Evolutionary conservation across 2,113 vertebrate genomes (phyloP).

Genomic region (Cebidichthys violaceus): DNA sequence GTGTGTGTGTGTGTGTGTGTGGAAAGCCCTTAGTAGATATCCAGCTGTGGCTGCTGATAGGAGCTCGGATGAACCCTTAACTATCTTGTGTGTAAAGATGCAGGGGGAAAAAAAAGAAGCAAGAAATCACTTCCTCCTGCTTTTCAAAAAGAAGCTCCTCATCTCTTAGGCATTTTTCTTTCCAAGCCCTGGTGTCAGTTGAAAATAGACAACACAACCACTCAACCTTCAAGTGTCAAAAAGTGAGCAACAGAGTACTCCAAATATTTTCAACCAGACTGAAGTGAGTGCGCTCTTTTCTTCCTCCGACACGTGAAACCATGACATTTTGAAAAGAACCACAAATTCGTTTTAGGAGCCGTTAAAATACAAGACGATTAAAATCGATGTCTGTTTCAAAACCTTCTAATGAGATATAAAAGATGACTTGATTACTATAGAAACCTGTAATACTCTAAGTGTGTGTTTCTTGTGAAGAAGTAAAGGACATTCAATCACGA

Average conservation of each 20-base stretch:
- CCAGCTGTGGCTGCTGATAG: constrained; percentile 68
- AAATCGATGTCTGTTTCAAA: constrained; percentile 6
- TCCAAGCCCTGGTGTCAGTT: constrained; percentile 20
- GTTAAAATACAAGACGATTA: constrained; percentile 17
- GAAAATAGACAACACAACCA: constrained; percentile 39
- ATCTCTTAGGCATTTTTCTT: constrained; percentile 32
- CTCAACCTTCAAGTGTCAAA: constrained; percentile 54
- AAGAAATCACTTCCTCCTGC: constrained; percentile 37
- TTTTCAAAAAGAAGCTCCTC: constrained; percentile 15
- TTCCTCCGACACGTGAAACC: constrained; percentile 9
- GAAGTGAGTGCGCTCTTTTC: constrained; percentile 9
- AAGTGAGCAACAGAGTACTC: constrained; percentile 18
- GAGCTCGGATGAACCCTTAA: constrained; percentile 62
- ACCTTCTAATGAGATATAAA: background rate
- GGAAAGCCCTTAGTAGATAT: constrained; percentile 50
- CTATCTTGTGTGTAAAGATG: constrained; percentile 59
- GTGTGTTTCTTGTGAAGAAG: background rate
- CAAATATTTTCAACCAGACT: constrained; percentile 30
- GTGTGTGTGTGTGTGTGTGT: constrained; percentile 7
- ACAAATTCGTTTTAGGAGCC: constrained; percentile 10
- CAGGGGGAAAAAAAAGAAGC: constrained; percentile 5
- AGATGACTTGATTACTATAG: constrained; percentile 10
- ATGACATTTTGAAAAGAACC: constrained; percentile 29
- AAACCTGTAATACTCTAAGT: background rate
- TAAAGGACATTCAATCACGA: background rate